Conservation (phyloP, 2,888 invertebrate species). For the Philereme transversata region DNA sequence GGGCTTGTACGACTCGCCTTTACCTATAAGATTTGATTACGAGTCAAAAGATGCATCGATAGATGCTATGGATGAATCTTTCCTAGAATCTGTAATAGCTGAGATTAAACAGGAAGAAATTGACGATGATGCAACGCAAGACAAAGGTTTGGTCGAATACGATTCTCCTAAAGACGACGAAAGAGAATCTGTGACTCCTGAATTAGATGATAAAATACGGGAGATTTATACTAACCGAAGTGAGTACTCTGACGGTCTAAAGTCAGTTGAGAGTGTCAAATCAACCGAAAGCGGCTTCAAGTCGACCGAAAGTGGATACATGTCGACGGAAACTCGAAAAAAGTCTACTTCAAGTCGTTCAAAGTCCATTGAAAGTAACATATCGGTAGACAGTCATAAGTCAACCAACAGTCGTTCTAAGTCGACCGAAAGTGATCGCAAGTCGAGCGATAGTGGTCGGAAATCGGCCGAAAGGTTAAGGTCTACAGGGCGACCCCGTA, state of each 20-base stretch:
- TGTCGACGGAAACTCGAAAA: slow-evolving; percentile 21
- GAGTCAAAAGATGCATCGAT: slow-evolving; percentile 58
- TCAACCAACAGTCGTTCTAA: not conserved
- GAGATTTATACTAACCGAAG: slow-evolving; percentile 51
- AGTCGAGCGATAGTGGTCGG: slow-evolving; percentile 23
- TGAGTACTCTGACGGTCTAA: slow-evolving; percentile 60
- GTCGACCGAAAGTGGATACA: slow-evolving; percentile 35
- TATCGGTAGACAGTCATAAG: slow-evolving; percentile 17
- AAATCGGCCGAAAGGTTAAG: not conserved
- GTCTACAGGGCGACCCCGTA: not conserved
- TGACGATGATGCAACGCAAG: slow-evolving; percentile 64
- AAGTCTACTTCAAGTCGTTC: slow-evolving; percentile 11
- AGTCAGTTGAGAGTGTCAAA: slow-evolving; percentile 57
- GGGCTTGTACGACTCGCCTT: slow-evolving; percentile 52
- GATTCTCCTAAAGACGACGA: slow-evolving; percentile 65
- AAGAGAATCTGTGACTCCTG: slow-evolving; percentile 65
- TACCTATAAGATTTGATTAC: slow-evolving; percentile 53
- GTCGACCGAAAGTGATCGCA: slow-evolving; percentile 6
- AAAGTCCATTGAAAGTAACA: slow-evolving; percentile 21
- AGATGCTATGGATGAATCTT: slow-evolving; percentile 68
- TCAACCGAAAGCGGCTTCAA: slow-evolving; percentile 44
- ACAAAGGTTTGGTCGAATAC: slow-evolving; percentile 74
- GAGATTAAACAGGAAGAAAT: slow-evolving; percentile 73
- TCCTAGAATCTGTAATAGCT: slow-evolving; percentile 75
- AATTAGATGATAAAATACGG: slow-evolving; percentile 59